These are phyloP conservation scores for Shargacucullia verbasci DNA, from an alignment of 2,888 invertebrate species.

Conservation along the genomic window DNA sequence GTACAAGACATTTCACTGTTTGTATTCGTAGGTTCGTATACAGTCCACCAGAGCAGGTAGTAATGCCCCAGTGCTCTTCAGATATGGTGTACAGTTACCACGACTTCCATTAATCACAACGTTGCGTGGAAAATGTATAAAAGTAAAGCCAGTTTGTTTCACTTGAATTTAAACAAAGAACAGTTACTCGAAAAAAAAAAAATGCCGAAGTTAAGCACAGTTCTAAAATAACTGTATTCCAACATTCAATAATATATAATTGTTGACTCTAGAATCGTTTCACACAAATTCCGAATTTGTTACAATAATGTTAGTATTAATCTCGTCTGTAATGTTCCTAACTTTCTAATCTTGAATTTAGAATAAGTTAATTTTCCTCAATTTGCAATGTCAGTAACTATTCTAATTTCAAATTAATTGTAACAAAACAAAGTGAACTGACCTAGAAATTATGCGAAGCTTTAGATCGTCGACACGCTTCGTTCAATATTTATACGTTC, in stretches of 20 bases:
- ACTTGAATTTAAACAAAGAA: slow-evolving; percentile 8
- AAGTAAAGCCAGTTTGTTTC: slow-evolving; percentile 22
- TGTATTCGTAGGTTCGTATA: too few species aligned
- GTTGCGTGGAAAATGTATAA: slow-evolving; percentile 8
- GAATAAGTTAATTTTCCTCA: neutral
- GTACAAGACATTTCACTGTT: too few species aligned
- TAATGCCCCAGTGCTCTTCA: neutral
- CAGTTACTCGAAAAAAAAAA: slow-evolving; percentile 4
- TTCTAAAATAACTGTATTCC: slow-evolving; percentile 31
- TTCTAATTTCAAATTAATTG: slow-evolving; percentile 10
- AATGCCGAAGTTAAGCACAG: slow-evolving; percentile 10
- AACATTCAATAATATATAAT: slow-evolving; percentile 17
- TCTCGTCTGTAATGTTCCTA: neutral
- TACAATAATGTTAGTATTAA: slow-evolving; percentile 8
- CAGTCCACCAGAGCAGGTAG: neutral
- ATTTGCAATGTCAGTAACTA: neutral
- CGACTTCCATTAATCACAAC: slow-evolving; percentile 2
- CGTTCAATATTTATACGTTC: slow-evolving; percentile 53
- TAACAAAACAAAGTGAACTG: slow-evolving; percentile 25
- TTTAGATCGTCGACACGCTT: slow-evolving; percentile 50
- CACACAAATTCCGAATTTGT: slow-evolving; percentile 18
- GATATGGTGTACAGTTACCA: slow-evolving; percentile 8
- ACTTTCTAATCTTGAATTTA: slow-evolving; percentile 13
- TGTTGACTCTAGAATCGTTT: slow-evolving; percentile 14
- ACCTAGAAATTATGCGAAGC: slow-evolving; percentile 49